Conservation (phyloP, 1,140 invertebrate genomes). For the Panagrolaimus sp. region DNA sequence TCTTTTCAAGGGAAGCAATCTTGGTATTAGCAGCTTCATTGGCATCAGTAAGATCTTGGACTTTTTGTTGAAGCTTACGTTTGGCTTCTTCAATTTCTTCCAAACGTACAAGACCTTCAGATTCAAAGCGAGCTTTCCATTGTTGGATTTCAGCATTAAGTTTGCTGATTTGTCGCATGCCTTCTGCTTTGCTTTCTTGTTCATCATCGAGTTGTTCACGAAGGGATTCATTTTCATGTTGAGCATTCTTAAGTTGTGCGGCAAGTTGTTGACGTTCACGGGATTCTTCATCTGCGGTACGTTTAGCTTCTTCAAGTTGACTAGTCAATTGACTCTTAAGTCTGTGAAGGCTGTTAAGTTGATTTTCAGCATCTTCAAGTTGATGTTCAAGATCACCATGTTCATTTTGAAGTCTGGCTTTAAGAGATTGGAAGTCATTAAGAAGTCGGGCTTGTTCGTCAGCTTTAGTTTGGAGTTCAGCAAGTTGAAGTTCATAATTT, state of each 20-base stretch:
- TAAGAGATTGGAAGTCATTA: conserved; percentile 88
- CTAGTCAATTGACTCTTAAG: conserved; percentile 88
- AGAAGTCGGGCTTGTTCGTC: conserved; percentile 90
- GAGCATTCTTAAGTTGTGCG: conserved; percentile 71
- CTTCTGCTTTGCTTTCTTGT: conserved; percentile 67
- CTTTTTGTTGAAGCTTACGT: conserved; percentile 84
- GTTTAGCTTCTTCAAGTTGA: conserved; percentile 93
- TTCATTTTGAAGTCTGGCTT: conserved; percentile 94
- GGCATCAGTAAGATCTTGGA: conserved; percentile 92
- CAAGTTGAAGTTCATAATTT: conserved; percentile 60
- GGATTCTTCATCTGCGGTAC: conserved; percentile 87
- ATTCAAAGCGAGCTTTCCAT: conserved; percentile 94
- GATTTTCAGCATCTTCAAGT: conserved; percentile 83
- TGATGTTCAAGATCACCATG: conserved; percentile 88
- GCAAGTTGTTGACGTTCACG: conserved; percentile 61
- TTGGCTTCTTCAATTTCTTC: conserved; percentile 97
- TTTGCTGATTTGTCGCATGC: conserved; percentile 91
- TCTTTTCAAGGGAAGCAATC: conserved; percentile 91
- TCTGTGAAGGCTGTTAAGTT: conserved; percentile 80
- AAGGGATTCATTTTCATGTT: conserved; percentile 92
- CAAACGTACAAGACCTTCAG: conserved; percentile 85
- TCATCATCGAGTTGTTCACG: conserved; percentile 92
- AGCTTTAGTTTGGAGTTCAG: conserved; percentile 87
- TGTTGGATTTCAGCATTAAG: conserved; percentile 86
- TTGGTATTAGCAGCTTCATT: conserved; percentile 96